Conservation (phyloP, 2,888 invertebrate species). For the Catocala nupta region DNA sequence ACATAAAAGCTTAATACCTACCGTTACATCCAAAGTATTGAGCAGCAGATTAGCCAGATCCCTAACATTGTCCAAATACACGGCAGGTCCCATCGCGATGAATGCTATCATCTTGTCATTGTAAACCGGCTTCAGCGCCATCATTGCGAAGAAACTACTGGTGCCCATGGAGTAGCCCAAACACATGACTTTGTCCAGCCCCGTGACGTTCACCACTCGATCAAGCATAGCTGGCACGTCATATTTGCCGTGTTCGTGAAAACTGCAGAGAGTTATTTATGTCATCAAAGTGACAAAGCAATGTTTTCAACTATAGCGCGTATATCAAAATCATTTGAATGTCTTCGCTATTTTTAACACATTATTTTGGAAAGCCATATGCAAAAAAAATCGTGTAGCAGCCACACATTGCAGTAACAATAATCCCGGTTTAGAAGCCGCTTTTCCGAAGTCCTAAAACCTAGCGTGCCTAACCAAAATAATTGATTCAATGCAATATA, state of each 20-base stretch:
- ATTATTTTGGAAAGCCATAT: too few species aligned
- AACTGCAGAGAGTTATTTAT: conserved; percentile 65
- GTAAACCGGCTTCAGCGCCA: conserved; percentile 85
- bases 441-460: too few species aligned
- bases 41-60: conserved; percentile 56
- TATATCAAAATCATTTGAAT: too few species aligned
- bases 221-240: conserved; percentile 88
- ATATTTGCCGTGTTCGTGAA: conserved; percentile 87
- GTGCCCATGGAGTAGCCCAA: conserved; percentile 89
- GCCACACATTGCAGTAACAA: too few species aligned
- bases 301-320: too few species aligned
- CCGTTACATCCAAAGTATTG: conserved; percentile 64
- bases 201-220: conserved; percentile 76
- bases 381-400: too few species aligned
- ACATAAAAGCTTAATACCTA: conserved; percentile 46
- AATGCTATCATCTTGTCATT: conserved; percentile 84
- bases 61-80: conserved; percentile 74
- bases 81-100: conserved; percentile 85
- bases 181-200: conserved; percentile 78
- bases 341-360: too few species aligned
- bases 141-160: conserved; percentile 86
- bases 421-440: too few species aligned
- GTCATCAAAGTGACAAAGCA: too few species aligned
- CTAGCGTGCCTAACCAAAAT: too few species aligned
- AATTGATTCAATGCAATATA: too few species aligned